Evolutionary conservation across 2,113 vertebrate species (phyloP), one percentile per base, ranked within the genome.

Genomic region (Onychostoma macrolepis): DNA sequence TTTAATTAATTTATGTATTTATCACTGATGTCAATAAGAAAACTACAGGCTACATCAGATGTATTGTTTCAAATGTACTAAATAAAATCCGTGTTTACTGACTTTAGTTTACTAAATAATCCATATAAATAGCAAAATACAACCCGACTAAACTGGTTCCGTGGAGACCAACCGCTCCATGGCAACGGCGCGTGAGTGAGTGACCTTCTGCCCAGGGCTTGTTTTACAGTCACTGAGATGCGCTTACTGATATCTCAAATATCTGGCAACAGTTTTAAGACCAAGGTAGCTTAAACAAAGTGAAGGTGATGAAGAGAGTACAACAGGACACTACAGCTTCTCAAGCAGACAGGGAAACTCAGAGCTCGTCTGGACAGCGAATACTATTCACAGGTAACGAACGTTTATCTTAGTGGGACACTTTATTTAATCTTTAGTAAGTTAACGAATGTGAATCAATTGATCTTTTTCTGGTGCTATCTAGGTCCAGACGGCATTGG

Each of bases 401-500:
- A 36, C 48, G 9, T n/a, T 43, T 41, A 41, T 41, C 1, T 41
- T 24, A n/a, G 69, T 12, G n/a, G 21, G 21, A 72, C 9, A 41
- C 36, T 41, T 41, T 72, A 41, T 72, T 24, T 41, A 11, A 41
- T 41, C 21, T 41, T 24, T 38, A 10, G 17, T 12, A 41, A 72
- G 36, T 41, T 12, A 4, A 12, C 19, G 17, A 38, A 33, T 71
- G 17, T 24, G 19, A 72, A 41, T 12, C 9, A 11, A 24, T 4
- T 26, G 67, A 33, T 82, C 8, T 77, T 33, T 72, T 50, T 41
- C n/a, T 75, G 50, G 50, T 86, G 43, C 12, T 88, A 38, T 91
- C 36, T 86, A 97, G 96, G 95, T 50, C 95, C 96, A 48, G 95
- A 95, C 91, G 94, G 93, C 43, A 78, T 91, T 10, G 86, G 89